Base-by-base conservation (phyloP, 2,888 invertebrate genomes). In the Spodoptera littoralis region DNA sequence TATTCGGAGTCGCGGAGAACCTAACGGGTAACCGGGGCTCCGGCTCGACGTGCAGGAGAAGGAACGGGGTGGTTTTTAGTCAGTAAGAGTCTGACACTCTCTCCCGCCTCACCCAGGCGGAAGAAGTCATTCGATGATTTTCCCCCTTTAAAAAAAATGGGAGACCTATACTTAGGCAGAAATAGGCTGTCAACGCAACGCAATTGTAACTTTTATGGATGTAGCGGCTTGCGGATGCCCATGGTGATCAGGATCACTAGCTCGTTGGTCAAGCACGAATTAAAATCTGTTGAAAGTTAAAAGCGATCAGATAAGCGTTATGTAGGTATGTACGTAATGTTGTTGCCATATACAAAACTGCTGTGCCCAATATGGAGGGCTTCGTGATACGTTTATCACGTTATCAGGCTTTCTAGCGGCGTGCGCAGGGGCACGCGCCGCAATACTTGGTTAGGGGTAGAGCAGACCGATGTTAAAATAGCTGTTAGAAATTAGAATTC, bases 301-400 rank as follows among this genome's bases (percentile, higher is more conserved):
- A 49, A 61, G 45, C 54, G 49, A 68, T 76, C 71, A 75, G 72
- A 72, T 72, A 75, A 73, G 41, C 22, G 63, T 61, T 60, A 62
- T 65, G 59, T 48, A 43, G 46, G 41, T 62, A 48, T 50, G 48
- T 61, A 68, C 73, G 65, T 74, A 71, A 74, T 57, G 56, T 57
- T 24, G 60, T 54, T 60, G 13, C 69, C 72, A 73, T 73, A 69
- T 66, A 69, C 63, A 65, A 65, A 53, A 68, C 60, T 67, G 54
- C 44, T 71, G 65, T 44, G 50, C 85, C 81, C 71, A 79, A 84
- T 83, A 85, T 77, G 84, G 85, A 69, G 70, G 58, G 63, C 73
- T 72, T 85, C 87, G 88, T 87, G 88, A 82, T 79, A 73, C 72
- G 72, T 77, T 81, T 84, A 87, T 84, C 86, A 76, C 73, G 78